phyloP scores from a whole-genome alignment of 92 coral and sea anemone species.

The Porites lobata region DNA sequence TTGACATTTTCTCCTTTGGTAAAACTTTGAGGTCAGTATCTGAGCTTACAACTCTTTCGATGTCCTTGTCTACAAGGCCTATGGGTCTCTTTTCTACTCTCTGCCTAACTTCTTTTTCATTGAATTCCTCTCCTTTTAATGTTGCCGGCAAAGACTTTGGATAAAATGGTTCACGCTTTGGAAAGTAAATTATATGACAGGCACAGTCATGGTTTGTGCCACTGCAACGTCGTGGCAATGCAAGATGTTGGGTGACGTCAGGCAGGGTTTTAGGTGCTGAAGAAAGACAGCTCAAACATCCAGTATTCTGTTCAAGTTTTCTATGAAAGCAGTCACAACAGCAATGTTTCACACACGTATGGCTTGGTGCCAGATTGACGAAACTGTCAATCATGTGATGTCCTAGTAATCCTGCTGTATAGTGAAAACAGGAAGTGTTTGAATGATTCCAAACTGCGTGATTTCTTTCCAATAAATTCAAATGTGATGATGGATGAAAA shows the following conservation, averaged over 20 bases:
- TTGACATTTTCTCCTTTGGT: neutral
- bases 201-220: neutral
- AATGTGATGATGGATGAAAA: conserved; percentile 22
- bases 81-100: neutral
- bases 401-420: conserved; percentile 7
- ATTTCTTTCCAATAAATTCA: neutral
- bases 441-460: conserved; percentile 14
- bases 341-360: neutral
- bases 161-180: conserved; percentile 4
- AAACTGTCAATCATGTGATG: neutral
- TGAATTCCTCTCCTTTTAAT: neutral
- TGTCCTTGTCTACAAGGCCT: neutral
- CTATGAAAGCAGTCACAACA: conserved; percentile 22
- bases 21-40: conserved; percentile 4
- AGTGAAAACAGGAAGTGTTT: neutral
- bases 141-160: conserved; percentile 1
- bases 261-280: conserved; percentile 16
- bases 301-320: conserved; percentile 1
- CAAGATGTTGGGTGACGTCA: neutral
- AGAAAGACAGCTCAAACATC: conserved; percentile 4
- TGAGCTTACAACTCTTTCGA: neutral
- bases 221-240: conserved; percentile 19
- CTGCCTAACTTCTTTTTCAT: neutral
- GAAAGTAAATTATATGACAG: conserved; percentile 11
- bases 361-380: neutral